Evolutionary conservation across 2,113 vertebrate genomes (phyloP), one percentile per base, ranked within the genome.

Genomic region (Malurus melanocephalus): DNA sequence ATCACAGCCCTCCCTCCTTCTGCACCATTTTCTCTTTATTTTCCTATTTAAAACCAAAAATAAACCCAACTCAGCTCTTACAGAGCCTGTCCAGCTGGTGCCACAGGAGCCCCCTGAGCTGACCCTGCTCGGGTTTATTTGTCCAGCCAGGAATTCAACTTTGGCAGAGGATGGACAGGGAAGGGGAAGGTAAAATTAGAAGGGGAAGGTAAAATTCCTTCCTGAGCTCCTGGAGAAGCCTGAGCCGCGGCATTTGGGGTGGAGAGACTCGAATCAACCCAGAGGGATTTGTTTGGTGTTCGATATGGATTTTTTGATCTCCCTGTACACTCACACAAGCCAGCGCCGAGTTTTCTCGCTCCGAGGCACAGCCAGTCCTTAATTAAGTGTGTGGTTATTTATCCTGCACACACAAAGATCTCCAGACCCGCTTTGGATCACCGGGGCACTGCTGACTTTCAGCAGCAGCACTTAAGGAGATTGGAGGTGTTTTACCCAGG

Each of bases 321-420:
- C 26, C 46, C 76, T 71, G 60, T 26, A 28, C 53, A 53, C 78
- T 33, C 69, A 22, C 67, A 69, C 20, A 65, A 65, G 68, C 45
- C 57, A 55, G 64, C 73, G 69, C 80, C 60, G 80, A 52, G 66
- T 53, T 85, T 67, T 32, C 76, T 60, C 28, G 43, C 85, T 65
- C 53, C 35, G 21, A 67, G 73, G 67, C 77, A 77, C 88, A 90
- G 85, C 27, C 79, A 82, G 87, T 14, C 51, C 82, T 85, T 91
- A 94, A 96, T 95, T 52, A 92, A 95, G 87, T 12, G 20, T 11
- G 74, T 32, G 71, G 78, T 79, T 87, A 87, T 90, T 95, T 90
- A 85, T 88, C 64, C 82, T 53, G 80, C 85, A 67, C 76, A 67
- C 76, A 81, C 84, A 67, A 16, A 28, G 82, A 85, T 69, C 66